Evolutionary conservation across 2,888 invertebrate species (phyloP).

Genomic region (Matsumyia berberina): DNA sequence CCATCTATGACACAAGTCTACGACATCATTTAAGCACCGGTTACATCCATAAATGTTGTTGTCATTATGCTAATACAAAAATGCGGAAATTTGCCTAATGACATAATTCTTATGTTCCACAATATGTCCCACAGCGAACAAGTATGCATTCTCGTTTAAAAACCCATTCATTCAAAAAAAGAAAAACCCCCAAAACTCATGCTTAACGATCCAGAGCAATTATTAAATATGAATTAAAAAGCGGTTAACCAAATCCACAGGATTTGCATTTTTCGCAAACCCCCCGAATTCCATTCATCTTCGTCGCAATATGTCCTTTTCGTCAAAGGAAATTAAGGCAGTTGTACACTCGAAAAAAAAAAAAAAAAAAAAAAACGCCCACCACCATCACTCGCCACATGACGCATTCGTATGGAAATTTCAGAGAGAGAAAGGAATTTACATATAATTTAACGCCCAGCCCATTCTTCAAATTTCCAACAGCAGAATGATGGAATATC

Average conservation of each 20-base stretch:
- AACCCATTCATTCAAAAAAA: not conserved
- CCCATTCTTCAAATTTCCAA: constrained; percentile 58
- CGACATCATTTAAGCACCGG: not conserved
- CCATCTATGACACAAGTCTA: not conserved
- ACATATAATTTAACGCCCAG: constrained; percentile 70
- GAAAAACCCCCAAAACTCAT: constrained; percentile 8
- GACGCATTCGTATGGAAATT: constrained; percentile 75
- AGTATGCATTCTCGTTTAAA: constrained; percentile 19
- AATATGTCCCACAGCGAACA: not conserved
- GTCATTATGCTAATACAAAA: constrained; percentile 11
- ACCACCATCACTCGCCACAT: constrained; percentile 60
- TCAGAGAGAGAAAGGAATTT: constrained; percentile 64
- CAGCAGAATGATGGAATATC: constrained; percentile 67
- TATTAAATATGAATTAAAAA: constrained; percentile 65
- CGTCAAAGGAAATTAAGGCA: constrained; percentile 44
- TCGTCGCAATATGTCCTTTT: constrained; percentile 44
- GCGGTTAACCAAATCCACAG: constrained; percentile 50
- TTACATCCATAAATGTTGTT: not conserved
- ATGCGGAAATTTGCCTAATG: constrained; percentile 5
- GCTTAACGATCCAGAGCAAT: constrained; percentile 11
- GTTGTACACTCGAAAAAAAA: constrained; percentile 28
- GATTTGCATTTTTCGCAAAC: constrained; percentile 36
- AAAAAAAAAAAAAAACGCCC: constrained; percentile 1
- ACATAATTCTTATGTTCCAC: not conserved
- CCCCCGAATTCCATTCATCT: constrained; percentile 26